phyloP scores from a whole-genome alignment of 2,797 vertebrate genomes.

The Chelonia mydas region DNA sequence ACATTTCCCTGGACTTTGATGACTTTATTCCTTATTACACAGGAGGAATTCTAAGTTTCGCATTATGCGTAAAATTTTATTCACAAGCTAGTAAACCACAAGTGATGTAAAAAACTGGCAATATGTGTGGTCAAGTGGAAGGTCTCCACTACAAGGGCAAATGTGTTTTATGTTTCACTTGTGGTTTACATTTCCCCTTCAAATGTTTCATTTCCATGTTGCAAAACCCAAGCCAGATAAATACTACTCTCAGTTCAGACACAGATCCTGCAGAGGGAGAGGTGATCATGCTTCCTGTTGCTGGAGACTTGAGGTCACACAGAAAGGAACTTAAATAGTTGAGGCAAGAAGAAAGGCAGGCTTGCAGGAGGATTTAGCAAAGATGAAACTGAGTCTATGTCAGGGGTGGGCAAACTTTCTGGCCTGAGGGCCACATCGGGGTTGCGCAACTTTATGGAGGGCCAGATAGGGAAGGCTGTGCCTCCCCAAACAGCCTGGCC shows the following conservation, averaged over 20 bases:
- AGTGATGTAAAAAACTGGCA: not conserved
- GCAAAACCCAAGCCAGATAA: not conserved
- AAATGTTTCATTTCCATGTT: not conserved
- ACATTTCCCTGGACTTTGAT: not conserved
- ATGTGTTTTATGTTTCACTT: not conserved
- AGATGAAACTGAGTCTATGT: not conserved
- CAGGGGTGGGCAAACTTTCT: no score
- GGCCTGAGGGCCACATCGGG: no score
- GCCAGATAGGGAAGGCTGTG: no score
- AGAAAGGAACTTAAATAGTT: not conserved
- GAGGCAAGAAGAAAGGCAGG: not conserved
- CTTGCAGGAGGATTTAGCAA: not conserved
- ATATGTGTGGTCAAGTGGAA: not conserved
- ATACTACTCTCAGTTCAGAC: not conserved
- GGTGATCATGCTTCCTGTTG: not conserved
- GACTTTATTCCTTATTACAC: not conserved
- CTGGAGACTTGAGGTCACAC: not conserved
- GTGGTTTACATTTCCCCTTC: not conserved
- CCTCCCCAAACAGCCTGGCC: no score
- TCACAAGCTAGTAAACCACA: not conserved
- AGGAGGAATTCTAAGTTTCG: not conserved
- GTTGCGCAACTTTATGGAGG: no score
- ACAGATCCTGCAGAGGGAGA: not conserved
- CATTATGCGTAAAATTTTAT: rapidly evolving
- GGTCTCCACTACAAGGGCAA: not conserved